Evolutionary conservation across 2,797 vertebrate species (phyloP).

Genomic region (Neostethus bicornis): DNA sequence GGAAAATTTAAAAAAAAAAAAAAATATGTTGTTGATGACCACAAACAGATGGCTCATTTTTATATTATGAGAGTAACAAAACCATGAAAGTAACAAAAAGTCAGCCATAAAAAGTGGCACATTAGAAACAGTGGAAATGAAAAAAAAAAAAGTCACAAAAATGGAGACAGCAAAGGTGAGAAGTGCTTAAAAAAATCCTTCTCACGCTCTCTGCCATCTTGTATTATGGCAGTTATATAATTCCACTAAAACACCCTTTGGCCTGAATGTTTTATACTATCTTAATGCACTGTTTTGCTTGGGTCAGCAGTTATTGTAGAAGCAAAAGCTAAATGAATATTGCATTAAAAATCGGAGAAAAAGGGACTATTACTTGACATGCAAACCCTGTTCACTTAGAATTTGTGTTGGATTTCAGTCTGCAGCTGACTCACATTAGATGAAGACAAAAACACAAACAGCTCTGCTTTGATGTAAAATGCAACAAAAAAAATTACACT

Average conservation of each 20-base stretch:
- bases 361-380: slow-evolving; percentile 9
- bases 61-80: slow-evolving; percentile 1
- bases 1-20: slow-evolving; percentile 29
- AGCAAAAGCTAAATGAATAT: slow-evolving; percentile 6
- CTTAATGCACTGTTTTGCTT: background rate
- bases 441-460: slow-evolving; percentile 34
- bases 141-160: background rate
- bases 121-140: background rate
- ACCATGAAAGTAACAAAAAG: slow-evolving; percentile 8
- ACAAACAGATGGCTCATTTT: slow-evolving; percentile 29
- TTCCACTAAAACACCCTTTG: background rate
- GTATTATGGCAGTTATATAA: slow-evolving; percentile 13
- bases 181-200: slow-evolving; percentile 29
- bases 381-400: slow-evolving; percentile 36
- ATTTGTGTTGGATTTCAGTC: slow-evolving; percentile 33
- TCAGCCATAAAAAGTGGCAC: background rate
- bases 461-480: slow-evolving; percentile 36
- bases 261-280: slow-evolving; percentile 7
- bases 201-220: slow-evolving; percentile 11
- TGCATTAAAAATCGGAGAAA: background rate
- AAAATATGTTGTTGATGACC: slow-evolving; percentile 32
- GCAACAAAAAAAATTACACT: slow-evolving; percentile 55
- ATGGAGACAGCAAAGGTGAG: slow-evolving; percentile 2
- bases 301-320: background rate
- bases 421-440: slow-evolving; percentile 30